Conservation (phyloP, 2,888 invertebrate genomes). For the Lithodes maja region DNA sequence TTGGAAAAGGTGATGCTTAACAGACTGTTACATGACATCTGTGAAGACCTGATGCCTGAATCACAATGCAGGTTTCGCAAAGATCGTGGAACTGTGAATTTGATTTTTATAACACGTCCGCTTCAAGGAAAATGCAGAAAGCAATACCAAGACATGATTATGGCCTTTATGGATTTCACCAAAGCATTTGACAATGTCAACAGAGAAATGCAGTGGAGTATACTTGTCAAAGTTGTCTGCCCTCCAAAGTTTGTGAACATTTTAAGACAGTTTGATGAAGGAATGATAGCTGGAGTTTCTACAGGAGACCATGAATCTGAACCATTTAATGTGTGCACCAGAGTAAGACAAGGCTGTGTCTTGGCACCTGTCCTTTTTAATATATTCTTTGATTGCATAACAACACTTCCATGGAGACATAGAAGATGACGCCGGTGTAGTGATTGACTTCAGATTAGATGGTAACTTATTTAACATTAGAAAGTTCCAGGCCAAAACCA, state of each 20-base stretch:
- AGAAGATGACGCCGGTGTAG: neutral
- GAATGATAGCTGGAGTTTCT: neutral
- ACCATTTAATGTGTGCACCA: too few species aligned
- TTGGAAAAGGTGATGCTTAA: neutral
- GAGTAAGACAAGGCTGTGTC: slow-evolving; percentile 19
- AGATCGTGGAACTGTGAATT: neutral
- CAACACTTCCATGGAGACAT: neutral
- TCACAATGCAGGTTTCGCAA: too few species aligned
- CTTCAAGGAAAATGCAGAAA: slow-evolving; percentile 3
- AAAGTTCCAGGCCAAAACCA: too few species aligned
- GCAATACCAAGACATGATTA: neutral
- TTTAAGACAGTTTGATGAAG: neutral
- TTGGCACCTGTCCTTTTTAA: slow-evolving; percentile 11
- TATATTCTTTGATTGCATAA: neutral
- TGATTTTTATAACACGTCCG: slow-evolving; percentile 3
- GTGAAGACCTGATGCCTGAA: neutral
- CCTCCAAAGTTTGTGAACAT: neutral
- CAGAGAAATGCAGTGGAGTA: neutral
- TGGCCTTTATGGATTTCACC: neutral
- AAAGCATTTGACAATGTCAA: neutral
- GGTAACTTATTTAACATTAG: neutral
- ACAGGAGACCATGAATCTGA: neutral
- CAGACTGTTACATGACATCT: neutral
- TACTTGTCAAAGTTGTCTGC: neutral
- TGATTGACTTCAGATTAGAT: neutral